A percentile compares a stretch with the other conserved stretches of the same genome.
Conservation (phyloP, 1,140 invertebrate genomes). For the Centruroides sculpturatus region DNA sequence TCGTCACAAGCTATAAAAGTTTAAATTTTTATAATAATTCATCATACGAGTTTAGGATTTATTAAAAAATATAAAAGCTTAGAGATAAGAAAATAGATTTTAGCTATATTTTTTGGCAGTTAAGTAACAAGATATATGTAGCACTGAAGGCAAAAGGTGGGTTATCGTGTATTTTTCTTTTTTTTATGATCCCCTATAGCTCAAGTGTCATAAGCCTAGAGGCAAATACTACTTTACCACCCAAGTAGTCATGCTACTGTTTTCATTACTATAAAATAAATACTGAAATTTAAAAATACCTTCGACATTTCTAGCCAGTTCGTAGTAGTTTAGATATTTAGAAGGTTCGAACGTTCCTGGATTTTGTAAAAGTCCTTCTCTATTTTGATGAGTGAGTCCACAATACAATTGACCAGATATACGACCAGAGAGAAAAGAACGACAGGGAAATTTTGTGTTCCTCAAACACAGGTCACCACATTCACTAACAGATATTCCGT, state of each 20-base stretch:
- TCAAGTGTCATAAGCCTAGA: too few relatives aligned
- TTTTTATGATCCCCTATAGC: too few relatives aligned
- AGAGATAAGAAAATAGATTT: too few relatives aligned
- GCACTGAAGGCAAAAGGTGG: too few relatives aligned
- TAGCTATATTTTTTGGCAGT: too few relatives aligned
- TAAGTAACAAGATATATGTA: too few relatives aligned
- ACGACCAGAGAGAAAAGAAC: constrained; percentile 15
- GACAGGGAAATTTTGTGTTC: constrained; percentile 11
- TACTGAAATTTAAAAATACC: background rate
- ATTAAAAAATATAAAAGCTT: background rate
- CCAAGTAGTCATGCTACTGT: too few relatives aligned
- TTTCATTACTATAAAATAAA: too few relatives aligned
- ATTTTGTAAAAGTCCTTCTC: constrained; percentile 12
- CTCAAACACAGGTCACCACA: constrained; percentile 14
- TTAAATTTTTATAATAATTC: background rate
- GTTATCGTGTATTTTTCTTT: too few relatives aligned
- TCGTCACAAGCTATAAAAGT: constrained; percentile 10
- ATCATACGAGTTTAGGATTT: background rate
- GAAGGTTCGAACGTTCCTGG: constrained; percentile 8
- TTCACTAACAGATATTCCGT: constrained; percentile 7
- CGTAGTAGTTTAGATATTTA: constrained; percentile 15
- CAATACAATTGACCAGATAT: constrained; percentile 7
- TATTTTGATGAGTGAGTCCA: constrained; percentile 15
- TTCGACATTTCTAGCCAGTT: constrained; percentile 9
- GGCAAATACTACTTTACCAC: too few relatives aligned